Evolutionary conservation across 2,113 vertebrate genomes (phyloP).

Genomic region (Plotosus lineatus): DNA sequence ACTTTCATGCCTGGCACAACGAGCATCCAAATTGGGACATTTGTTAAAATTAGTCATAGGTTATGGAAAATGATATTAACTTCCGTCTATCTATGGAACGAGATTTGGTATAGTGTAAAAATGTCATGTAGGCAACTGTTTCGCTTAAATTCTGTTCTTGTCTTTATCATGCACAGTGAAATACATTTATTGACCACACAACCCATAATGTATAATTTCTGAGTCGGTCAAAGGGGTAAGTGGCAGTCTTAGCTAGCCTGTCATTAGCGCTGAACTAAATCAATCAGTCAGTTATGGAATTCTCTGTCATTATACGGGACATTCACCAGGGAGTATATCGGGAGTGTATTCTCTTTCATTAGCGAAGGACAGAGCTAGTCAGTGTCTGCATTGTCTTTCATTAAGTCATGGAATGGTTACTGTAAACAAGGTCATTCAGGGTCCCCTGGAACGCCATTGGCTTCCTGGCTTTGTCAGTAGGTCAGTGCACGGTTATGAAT

Average conservation of each 20-base stretch:
- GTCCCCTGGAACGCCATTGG: constrained; percentile 11
- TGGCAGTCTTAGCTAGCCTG: constrained; percentile 8
- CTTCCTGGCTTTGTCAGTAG: constrained; percentile 43
- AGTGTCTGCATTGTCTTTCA: constrained; percentile 43
- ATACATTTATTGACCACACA: constrained; percentile 6
- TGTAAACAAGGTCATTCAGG: constrained; percentile 27
- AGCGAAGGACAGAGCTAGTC: constrained; percentile 22
- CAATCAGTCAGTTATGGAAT: constrained; percentile 24
- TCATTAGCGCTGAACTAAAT: constrained; percentile 27
- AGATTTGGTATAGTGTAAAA: neutral
- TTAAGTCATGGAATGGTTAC: constrained; percentile 34
- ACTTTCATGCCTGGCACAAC: no score
- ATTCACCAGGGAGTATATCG: constrained; percentile 24
- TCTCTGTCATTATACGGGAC: constrained; percentile 26
- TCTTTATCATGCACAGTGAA: neutral
- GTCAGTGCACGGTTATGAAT: constrained; percentile 2
- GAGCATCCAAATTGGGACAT: neutral
- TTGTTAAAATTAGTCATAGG: neutral
- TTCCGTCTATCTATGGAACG: neutral
- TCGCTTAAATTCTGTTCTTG: neutral
- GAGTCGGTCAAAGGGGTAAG: constrained; percentile 13
- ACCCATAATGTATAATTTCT: constrained; percentile 27
- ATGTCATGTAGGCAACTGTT: neutral
- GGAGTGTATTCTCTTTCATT: constrained; percentile 33
- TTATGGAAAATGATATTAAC: neutral